phyloP scores from a whole-genome alignment of 2,888 invertebrate genomes.

The Dryomyza anilis region DNA sequence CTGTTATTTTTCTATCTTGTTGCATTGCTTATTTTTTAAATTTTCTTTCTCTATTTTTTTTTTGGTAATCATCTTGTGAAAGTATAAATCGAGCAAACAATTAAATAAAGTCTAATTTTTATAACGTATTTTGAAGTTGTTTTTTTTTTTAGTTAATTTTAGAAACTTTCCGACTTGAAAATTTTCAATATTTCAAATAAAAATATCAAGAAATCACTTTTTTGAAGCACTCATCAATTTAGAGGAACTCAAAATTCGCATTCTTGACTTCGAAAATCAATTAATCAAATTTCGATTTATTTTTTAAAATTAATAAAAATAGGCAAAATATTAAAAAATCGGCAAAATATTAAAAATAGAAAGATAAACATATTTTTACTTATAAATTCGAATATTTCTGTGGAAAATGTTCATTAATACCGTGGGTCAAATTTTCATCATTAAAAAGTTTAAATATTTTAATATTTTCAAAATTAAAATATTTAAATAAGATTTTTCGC shows the following conservation, averaged over 20 bases:
- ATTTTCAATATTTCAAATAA: neutral
- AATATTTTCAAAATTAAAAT: too few species aligned
- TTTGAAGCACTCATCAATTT: too few species aligned
- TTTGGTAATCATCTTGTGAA: constrained; percentile 12
- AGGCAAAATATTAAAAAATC: too few species aligned
- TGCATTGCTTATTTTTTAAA: neutral
- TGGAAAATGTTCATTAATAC: neutral
- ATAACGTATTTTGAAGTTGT: neutral
- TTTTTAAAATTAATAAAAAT: too few species aligned
- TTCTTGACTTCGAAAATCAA: too few species aligned
- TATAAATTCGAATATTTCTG: neutral
- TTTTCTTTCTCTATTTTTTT: neutral
- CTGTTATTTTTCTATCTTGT: neutral
- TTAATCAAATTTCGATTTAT: too few species aligned
- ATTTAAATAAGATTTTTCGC: too few species aligned
- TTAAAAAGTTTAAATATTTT: neutral
- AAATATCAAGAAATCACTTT: too few species aligned
- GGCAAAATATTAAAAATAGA: neutral
- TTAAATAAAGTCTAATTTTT: neutral
- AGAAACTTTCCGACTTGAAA: neutral
- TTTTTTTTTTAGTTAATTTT: neutral
- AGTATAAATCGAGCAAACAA: neutral
- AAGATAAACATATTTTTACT: neutral
- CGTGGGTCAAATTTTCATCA: neutral
- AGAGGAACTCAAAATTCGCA: too few species aligned